These are phyloP conservation scores for Meghimatium bilineatum DNA, from an alignment of 2,888 invertebrate genomes.

Conservation along the genomic window DNA sequence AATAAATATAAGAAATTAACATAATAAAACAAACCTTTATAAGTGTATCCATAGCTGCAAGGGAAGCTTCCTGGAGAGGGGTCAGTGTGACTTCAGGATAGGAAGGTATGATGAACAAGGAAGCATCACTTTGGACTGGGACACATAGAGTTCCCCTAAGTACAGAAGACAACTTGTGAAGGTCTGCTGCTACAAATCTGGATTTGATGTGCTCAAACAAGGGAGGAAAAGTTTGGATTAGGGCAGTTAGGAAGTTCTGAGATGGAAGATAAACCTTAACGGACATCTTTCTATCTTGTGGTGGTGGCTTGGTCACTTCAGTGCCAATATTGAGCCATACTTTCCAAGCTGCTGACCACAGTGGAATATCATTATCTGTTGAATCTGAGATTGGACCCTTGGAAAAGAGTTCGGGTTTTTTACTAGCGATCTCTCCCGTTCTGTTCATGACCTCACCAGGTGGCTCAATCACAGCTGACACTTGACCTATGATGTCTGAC, in stretches of 20 bases:
- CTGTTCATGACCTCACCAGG: slow-evolving; percentile 65
- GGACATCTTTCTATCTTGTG: slow-evolving; percentile 12
- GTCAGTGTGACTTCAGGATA: slow-evolving; percentile 85
- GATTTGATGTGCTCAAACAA: slow-evolving; percentile 92
- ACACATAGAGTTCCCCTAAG: slow-evolving; percentile 87
- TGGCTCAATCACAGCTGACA: slow-evolving; percentile 57
- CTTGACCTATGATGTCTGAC: slow-evolving; percentile 7
- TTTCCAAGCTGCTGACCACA: slow-evolving; percentile 77
- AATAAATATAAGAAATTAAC: no score
- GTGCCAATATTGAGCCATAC: slow-evolving; percentile 91
- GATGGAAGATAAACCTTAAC: slow-evolving; percentile 87
- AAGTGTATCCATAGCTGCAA: slow-evolving; percentile 91
- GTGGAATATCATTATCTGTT: slow-evolving; percentile 67
- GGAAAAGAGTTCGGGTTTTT: slow-evolving; percentile 36
- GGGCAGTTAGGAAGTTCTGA: slow-evolving; percentile 93
- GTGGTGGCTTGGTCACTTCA: slow-evolving; percentile 83
- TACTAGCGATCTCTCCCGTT: slow-evolving; percentile 55
- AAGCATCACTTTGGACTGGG: slow-evolving; percentile 88
- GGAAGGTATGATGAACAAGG: slow-evolving; percentile 87
- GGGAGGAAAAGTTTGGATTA: slow-evolving; percentile 96
- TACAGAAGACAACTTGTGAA: slow-evolving; percentile 87
- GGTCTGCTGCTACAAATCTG: slow-evolving; percentile 80
- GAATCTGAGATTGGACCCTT: slow-evolving; percentile 50
- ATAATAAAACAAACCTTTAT: slow-evolving; percentile 82
- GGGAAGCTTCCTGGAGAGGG: slow-evolving; percentile 88